Conservation (phyloP, 2,797 vertebrate species). For the Erpetoichthys calabaricus region DNA sequence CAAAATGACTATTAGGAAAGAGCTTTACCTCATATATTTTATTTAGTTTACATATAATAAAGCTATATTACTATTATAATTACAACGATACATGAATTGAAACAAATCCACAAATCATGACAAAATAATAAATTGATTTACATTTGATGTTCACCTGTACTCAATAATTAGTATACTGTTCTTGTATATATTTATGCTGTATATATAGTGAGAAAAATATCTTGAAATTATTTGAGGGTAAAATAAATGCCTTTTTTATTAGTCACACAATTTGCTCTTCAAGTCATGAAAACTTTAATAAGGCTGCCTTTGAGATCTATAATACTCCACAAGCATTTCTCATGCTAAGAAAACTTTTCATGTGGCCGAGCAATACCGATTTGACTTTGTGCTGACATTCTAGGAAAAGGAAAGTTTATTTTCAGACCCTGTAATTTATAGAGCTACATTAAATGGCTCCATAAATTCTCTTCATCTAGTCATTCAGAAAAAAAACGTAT, state of each 20-base stretch:
- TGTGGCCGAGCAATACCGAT: not conserved
- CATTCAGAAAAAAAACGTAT: no score
- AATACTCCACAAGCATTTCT: not conserved
- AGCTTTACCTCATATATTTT: no score
- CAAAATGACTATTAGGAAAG: no score
- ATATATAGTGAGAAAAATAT: not conserved
- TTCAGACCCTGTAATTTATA: conserved; percentile 1
- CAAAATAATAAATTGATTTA: no score
- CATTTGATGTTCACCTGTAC: no score
- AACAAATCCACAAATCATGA: no score
- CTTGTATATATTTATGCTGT: no score
- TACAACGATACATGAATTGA: no score
- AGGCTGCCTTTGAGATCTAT: not conserved
- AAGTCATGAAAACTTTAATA: not conserved
- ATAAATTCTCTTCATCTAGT: not conserved
- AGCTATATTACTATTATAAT: no score
- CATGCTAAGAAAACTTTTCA: not conserved
- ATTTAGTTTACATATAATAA: no score
- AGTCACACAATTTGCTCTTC: not conserved
- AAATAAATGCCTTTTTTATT: not conserved
- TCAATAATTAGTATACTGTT: no score
- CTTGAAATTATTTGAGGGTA: not conserved
- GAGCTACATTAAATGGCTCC: not conserved
- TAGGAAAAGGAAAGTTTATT: not conserved
- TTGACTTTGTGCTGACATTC: not conserved